phyloP scores from a whole-genome alignment of 2,797 vertebrate genomes.

The Urophycis tenuis region DNA sequence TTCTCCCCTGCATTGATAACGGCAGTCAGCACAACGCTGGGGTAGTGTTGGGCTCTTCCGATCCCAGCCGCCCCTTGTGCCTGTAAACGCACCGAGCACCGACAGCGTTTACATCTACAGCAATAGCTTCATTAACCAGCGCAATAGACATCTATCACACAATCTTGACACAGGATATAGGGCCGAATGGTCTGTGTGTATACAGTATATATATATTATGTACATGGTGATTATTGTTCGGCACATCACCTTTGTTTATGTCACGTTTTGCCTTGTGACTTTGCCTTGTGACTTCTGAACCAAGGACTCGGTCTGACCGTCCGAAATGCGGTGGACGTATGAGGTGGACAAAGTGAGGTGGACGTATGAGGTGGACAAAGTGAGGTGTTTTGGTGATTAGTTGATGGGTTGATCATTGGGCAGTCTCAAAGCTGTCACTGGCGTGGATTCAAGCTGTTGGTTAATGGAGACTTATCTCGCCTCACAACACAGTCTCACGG shows the following conservation, averaged over 20 bases:
- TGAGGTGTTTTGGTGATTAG: conserved; percentile 51
- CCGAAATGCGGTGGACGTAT: conserved; percentile 51
- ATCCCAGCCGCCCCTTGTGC: conserved; percentile 24
- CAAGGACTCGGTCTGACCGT: conserved; percentile 29
- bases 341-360: conserved; percentile 44
- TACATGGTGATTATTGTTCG: neutral
- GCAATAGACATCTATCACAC: too few relatives aligned
- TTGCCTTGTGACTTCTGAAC: too few relatives aligned
- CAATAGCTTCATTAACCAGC: too few relatives aligned
- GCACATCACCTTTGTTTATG: conserved; percentile 24
- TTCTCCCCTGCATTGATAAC: conserved; percentile 31
- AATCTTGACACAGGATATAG: neutral
- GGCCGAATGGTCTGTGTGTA: neutral
- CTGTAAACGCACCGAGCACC: conserved; percentile 16
- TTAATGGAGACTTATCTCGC: conserved; percentile 61
- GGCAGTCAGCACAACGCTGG: conserved; percentile 21
- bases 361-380: conserved; percentile 48
- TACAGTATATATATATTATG: neutral
- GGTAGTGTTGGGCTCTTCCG: conserved; percentile 15
- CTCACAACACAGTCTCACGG: conserved; percentile 53
- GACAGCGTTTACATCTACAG: neutral
- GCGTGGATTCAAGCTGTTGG: conserved; percentile 50
- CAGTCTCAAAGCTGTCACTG: conserved; percentile 56
- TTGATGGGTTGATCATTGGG: conserved; percentile 62
- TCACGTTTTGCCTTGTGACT: conserved; percentile 11